These are phyloP conservation scores for Caenorhabditis tropicalis DNA, from an alignment of 1,140 invertebrate genomes.

Conservation along the genomic window DNA sequence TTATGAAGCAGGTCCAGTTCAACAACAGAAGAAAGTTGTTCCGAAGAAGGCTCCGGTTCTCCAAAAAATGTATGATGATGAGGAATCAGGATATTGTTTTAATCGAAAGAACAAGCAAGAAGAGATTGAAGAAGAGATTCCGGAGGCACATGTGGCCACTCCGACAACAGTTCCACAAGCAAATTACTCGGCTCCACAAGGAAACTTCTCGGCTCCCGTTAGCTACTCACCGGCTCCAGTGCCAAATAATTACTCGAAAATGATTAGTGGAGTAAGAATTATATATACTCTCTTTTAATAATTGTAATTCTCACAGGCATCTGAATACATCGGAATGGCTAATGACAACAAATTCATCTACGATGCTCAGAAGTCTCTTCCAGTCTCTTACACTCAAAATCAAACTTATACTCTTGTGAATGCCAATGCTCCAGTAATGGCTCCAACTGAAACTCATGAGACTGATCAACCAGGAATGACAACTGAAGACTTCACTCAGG, in stretches of 20 bases:
- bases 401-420: constrained; percentile 10
- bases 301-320: not conserved
- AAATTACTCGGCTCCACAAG: not conserved
- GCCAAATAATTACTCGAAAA: not conserved
- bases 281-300: not conserved
- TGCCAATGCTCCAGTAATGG: not conserved
- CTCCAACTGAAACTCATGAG: not conserved
- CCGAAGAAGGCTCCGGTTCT: not conserved
- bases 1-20: not conserved
- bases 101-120: not conserved
- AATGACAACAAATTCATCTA: constrained; percentile 28
- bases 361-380: not conserved
- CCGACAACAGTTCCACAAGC: not conserved
- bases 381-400: not conserved
- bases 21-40: not conserved
- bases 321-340: constrained; percentile 12
- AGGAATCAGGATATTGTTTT: constrained; percentile 28
- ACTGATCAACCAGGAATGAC: not conserved
- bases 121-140: not conserved
- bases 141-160: not conserved
- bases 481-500: not conserved
- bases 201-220: not conserved
- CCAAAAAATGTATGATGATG: constrained; percentile 8
- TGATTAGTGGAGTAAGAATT: not conserved
- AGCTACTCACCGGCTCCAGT: constrained; percentile 28